phyloP scores from a whole-genome alignment of 2,797 vertebrate species.

The Leontocebus nigricollis region DNA sequence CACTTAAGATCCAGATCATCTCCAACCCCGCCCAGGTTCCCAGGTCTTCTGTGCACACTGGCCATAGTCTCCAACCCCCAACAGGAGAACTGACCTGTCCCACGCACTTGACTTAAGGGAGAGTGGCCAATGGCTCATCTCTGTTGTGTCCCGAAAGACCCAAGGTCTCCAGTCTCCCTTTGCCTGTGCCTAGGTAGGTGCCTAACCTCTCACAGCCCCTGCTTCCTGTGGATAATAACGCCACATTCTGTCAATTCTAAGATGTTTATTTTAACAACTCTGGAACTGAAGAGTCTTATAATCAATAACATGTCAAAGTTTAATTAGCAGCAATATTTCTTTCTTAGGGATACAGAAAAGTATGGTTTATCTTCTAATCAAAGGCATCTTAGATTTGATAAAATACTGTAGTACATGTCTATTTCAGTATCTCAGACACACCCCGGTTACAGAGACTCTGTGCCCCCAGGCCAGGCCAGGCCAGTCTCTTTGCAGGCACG shows the following conservation, averaged over 20 bases:
- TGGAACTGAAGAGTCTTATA: neutral
- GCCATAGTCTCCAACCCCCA: too few species aligned
- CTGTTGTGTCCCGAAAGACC: neutral
- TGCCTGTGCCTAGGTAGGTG: too few species aligned
- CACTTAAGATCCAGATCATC: neutral
- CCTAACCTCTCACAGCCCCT: neutral
- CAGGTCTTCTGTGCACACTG: neutral
- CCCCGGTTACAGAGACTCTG: neutral
- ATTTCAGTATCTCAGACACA: neutral
- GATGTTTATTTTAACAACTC: neutral
- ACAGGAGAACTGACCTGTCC: neutral
- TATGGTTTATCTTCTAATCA: neutral
- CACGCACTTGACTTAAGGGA: neutral
- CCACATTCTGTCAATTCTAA: neutral
- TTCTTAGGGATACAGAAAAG: neutral
- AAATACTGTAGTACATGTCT: neutral
- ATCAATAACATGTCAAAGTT: neutral
- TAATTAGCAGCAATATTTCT: neutral
- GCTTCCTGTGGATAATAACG: neutral
- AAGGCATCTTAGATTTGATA: neutral
- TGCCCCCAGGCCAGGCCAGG: too few species aligned
- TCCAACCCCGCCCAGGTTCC: fast-evolving
- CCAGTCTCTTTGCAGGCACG: neutral
- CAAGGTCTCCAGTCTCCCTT: neutral
- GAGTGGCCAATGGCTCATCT: neutral